These are phyloP conservation scores for Zaprionus taronus DNA, from an alignment of 1,140 invertebrate species.

Conservation along the genomic window DNA sequence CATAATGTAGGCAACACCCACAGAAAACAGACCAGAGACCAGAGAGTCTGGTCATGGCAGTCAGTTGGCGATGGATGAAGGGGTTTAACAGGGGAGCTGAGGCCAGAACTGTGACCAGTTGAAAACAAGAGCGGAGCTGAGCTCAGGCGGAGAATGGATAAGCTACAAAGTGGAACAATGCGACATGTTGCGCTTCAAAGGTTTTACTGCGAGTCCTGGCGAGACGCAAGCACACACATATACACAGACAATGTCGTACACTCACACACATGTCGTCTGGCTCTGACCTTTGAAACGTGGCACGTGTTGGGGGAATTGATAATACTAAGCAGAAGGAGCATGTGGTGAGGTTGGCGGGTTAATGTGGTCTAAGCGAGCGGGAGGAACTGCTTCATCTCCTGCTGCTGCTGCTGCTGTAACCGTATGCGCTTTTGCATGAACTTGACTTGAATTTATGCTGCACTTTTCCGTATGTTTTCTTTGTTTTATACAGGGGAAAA, in stretches of 20 bases:
- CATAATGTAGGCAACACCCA: conserved; percentile 44
- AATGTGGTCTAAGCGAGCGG: background rate
- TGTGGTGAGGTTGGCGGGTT: too few species aligned
- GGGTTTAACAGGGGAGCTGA: background rate
- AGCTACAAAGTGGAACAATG: conserved; percentile 72
- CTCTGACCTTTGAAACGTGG: conserved; percentile 60
- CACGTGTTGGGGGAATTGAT: conserved; percentile 51
- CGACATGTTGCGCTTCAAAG: conserved; percentile 78
- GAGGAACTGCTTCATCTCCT: background rate
- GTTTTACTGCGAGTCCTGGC: conserved; percentile 47
- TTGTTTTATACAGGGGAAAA: background rate
- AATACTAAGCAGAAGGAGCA: conserved; percentile 12
- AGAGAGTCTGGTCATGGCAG: conserved; percentile 27
- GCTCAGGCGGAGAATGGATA: conserved; percentile 7
- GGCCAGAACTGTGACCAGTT: conserved; percentile 20
- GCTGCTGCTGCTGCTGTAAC: background rate
- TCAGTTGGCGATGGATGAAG: conserved; percentile 12
- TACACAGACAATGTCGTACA: background rate
- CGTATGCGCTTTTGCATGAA: conserved; percentile 27
- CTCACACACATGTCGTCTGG: background rate
- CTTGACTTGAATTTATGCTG: conserved; percentile 30
- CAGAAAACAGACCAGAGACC: conserved; percentile 30
- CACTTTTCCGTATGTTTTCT: background rate
- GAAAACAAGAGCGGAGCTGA: conserved; percentile 11
- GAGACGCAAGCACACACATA: conserved; percentile 19